Evolutionary conservation across 2,113 vertebrate species (phyloP).

Genomic region (Vanacampus margaritifer): DNA sequence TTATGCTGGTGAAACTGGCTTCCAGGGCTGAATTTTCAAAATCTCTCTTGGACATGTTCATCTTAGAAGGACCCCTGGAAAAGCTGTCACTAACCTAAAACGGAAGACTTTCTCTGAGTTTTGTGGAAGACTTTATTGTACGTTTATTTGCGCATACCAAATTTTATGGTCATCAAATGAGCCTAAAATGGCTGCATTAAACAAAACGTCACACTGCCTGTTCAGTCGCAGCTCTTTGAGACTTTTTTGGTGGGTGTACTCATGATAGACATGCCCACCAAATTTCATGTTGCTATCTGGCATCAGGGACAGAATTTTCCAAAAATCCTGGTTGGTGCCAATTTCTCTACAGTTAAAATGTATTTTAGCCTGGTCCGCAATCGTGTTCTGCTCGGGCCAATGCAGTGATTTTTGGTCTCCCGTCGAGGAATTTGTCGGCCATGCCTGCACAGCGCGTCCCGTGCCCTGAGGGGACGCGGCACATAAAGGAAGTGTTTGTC

Average conservation of each 20-base stretch:
- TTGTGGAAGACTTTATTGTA: neutral
- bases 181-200: too few relatives aligned
- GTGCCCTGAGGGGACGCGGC: slow-evolving; percentile 54
- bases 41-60: too few relatives aligned
- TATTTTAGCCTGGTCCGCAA: neutral
- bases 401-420: slow-evolving; percentile 25
- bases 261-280: neutral
- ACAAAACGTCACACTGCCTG: too few relatives aligned
- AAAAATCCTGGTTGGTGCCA: neutral
- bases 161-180: too few relatives aligned
- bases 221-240: too few relatives aligned
- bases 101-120: neutral
- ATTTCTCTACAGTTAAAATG: neutral
- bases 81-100: neutral
- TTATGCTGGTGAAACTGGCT: too few relatives aligned
- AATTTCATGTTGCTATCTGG: neutral
- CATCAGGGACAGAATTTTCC: neutral
- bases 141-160: too few relatives aligned
- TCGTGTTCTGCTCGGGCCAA: neutral
- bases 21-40: too few relatives aligned
- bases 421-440: slow-evolving; percentile 60
- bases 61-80: too few relatives aligned
- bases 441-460: slow-evolving; percentile 66
- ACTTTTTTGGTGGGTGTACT: neutral
- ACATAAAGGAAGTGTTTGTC: slow-evolving; percentile 83